Percentiles rank a stretch among this genome's conserved stretches.
These are phyloP conservation scores for Nasonia longicornis DNA, from an alignment of 1,140 invertebrate genomes.

Conservation along the genomic window DNA sequence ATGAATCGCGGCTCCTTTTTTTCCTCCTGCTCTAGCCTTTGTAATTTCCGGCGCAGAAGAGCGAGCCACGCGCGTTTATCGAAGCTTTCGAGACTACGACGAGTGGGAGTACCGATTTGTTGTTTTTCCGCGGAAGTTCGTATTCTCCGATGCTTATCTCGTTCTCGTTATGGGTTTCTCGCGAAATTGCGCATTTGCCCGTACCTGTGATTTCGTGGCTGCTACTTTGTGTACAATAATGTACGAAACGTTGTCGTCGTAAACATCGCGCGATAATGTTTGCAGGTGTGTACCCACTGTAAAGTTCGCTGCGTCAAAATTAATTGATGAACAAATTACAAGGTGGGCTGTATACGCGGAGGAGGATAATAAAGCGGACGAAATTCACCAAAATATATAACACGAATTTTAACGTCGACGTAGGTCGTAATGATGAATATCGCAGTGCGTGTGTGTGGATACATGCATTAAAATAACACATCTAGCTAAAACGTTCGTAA, in stretches of 20 bases:
- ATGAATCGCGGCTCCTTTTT: conserved; percentile 10
- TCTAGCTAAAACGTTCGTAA: neutral
- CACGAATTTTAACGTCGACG: neutral
- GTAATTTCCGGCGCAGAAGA: neutral
- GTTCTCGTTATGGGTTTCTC: neutral
- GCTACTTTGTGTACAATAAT: neutral
- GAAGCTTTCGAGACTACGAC: neutral
- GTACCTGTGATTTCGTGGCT: neutral
- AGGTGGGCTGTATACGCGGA: neutral
- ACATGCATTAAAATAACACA: neutral
- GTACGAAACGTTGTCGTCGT: neutral
- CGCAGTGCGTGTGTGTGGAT: neutral
- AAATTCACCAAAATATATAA: neutral
- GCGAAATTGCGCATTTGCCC: neutral
- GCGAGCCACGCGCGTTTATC: neutral
- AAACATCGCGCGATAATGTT: neutral
- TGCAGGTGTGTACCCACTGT: too few relatives aligned
- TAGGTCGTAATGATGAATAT: neutral
- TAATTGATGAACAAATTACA: neutral
- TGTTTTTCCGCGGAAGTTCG: neutral
- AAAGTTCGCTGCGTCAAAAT: neutral
- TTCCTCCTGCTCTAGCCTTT: neutral
- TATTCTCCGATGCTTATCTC: neutral
- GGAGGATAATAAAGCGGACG: neutral
- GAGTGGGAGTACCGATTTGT: neutral